These are phyloP conservation scores for Alosa alosa DNA, from an alignment of 2,113 vertebrate species.

Conservation along the genomic window DNA sequence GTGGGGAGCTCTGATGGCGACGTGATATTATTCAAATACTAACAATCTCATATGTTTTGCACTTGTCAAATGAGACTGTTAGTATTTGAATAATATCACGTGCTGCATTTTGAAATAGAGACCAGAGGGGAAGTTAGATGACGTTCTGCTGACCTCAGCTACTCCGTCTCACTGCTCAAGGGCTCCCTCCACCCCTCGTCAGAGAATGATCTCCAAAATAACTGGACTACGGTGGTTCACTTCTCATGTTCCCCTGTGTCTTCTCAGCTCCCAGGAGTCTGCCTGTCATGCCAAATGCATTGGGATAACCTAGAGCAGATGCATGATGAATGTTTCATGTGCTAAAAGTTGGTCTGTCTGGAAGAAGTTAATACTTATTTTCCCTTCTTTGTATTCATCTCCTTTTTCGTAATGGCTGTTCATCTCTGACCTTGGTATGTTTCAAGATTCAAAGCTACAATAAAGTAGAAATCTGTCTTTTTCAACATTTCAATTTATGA, in stretches of 20 bases:
- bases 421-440: neutral
- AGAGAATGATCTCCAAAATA: neutral
- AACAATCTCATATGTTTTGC: too few species aligned
- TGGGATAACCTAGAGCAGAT: neutral
- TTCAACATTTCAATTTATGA: neutral
- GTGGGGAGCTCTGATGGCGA: too few species aligned
- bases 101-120: neutral
- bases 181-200: neutral
- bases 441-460: neutral
- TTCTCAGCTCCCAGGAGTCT: neutral
- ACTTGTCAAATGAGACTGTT: neutral
- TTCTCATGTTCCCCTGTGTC: neutral
- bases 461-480: neutral
- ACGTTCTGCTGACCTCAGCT: neutral
- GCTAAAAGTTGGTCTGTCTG: neutral
- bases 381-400: neutral
- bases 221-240: neutral
- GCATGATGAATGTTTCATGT: conserved; percentile 6
- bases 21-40: too few species aligned
- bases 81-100: neutral
- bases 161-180: neutral
- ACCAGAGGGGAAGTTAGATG: neutral
- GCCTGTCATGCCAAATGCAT: neutral
- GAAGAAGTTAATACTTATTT: neutral
- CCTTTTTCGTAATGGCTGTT: neutral